Percentiles rank a stretch among this genome's conserved stretches.
Evolutionary conservation across 92 coral and sea anemone genomes (phyloP).

Genomic region (Plumapathes pennacea): DNA sequence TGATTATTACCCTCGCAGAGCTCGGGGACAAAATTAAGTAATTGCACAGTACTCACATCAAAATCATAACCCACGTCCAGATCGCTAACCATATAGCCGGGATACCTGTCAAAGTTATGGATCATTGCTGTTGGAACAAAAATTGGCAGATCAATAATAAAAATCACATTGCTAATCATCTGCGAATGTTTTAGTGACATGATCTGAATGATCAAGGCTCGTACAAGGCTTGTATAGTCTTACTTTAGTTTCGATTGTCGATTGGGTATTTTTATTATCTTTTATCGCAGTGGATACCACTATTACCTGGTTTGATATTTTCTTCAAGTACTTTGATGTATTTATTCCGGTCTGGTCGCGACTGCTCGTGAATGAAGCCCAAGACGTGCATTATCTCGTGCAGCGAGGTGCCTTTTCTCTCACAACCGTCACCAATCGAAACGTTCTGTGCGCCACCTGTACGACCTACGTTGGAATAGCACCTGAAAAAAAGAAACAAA

Average conservation of each 20-base stretch:
- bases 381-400: conserved; percentile 89
- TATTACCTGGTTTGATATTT: conserved; percentile 63
- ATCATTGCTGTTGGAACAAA: conserved; percentile 34
- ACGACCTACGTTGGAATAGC: conserved; percentile 89
- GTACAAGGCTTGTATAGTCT: too few species aligned
- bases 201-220: too few species aligned
- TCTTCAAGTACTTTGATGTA: conserved; percentile 50
- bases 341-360: conserved; percentile 89
- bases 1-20: too few species aligned
- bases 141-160: too few species aligned
- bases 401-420: conserved; percentile 78
- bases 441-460: conserved; percentile 75
- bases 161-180: too few species aligned
- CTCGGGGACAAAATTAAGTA: too few species aligned
- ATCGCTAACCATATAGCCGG: conserved; percentile 42
- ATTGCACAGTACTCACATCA: conserved; percentile 71
- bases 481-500: conserved; percentile 49
- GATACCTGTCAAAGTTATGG: conserved; percentile 71
- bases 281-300: background rate
- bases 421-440: conserved; percentile 92
- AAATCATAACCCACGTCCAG: conserved; percentile 52
- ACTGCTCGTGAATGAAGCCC: conserved; percentile 95
- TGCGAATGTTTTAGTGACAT: too few species aligned
- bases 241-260: too few species aligned
- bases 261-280: too few species aligned